Conservation (phyloP, 2,888 invertebrate genomes). For the Drosophila stalkeri region DNA sequence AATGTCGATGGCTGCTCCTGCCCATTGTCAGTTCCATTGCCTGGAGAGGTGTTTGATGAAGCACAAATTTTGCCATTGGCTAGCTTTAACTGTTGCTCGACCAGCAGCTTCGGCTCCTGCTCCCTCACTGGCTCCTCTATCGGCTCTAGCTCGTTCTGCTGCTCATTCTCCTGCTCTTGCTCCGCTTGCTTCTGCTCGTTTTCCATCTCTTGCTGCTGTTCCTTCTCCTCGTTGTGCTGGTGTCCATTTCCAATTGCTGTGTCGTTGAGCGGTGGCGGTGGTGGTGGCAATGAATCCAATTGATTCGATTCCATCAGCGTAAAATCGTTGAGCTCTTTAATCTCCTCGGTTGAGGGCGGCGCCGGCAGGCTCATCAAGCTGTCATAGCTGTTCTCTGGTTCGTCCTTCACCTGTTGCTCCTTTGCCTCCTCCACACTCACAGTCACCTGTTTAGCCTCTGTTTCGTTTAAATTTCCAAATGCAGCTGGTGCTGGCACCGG, state of each 20-base stretch:
- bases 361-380: conserved; percentile 85
- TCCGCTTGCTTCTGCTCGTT: neutral
- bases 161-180: neutral
- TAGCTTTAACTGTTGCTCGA: conserved; percentile 1
- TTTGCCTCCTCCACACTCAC: conserved; percentile 1
- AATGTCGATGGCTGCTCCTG: conserved; percentile 68
- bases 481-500: conserved; percentile 39
- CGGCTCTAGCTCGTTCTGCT: neutral
- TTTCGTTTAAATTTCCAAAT: conserved; percentile 18
- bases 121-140: neutral
- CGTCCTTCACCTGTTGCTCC: neutral
- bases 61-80: conserved; percentile 26
- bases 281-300: conserved; percentile 84
- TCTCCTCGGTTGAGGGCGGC: conserved; percentile 84
- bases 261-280: conserved; percentile 79
- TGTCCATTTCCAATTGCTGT: conserved; percentile 24
- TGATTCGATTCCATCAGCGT: conserved; percentile 81
- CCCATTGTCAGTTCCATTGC: conserved; percentile 13
- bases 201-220: neutral
- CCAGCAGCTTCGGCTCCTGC: neutral
- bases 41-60: conserved; percentile 13
- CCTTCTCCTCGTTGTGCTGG: conserved; percentile 9
- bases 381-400: conserved; percentile 81
- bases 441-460: conserved; percentile 2
- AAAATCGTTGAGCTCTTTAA: conserved; percentile 83